Conservation (phyloP, 2,113 vertebrate species). For the Sardina pilchardus region DNA sequence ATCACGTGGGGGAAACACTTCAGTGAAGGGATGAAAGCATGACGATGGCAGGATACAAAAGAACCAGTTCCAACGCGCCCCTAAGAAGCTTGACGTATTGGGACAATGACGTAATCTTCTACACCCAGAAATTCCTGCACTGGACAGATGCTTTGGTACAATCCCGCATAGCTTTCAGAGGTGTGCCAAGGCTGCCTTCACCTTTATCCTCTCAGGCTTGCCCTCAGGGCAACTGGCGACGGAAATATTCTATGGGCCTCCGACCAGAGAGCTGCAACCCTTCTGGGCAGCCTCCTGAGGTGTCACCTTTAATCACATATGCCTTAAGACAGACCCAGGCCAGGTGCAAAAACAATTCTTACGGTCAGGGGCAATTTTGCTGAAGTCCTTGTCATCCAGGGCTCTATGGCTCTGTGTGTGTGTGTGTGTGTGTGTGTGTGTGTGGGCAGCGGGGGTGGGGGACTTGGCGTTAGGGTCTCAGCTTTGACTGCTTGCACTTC, state of each 20-base stretch:
- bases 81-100: background rate
- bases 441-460: background rate
- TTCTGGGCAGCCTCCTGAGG: constrained; percentile 11
- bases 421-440: background rate
- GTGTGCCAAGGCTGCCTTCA: background rate
- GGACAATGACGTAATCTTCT: background rate
- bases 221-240: background rate
- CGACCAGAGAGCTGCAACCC: constrained; percentile 7
- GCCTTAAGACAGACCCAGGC: background rate
- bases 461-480: background rate
- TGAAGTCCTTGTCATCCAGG: background rate
- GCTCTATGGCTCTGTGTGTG: background rate
- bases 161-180: background rate
- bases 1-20: too few relatives aligned
- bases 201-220: background rate
- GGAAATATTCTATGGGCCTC: constrained; percentile 11
- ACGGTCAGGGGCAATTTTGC: constrained; percentile 14
- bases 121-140: background rate
- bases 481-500: background rate
- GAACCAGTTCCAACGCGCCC: background rate
- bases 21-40: background rate
- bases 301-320: constrained; percentile 28
- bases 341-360: constrained; percentile 15
- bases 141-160: background rate
- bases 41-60: background rate